Evolutionary conservation across 2,888 invertebrate genomes (phyloP), one percentile per base, ranked within the genome.

Genomic region (Phoenoteleia sp.): DNA sequence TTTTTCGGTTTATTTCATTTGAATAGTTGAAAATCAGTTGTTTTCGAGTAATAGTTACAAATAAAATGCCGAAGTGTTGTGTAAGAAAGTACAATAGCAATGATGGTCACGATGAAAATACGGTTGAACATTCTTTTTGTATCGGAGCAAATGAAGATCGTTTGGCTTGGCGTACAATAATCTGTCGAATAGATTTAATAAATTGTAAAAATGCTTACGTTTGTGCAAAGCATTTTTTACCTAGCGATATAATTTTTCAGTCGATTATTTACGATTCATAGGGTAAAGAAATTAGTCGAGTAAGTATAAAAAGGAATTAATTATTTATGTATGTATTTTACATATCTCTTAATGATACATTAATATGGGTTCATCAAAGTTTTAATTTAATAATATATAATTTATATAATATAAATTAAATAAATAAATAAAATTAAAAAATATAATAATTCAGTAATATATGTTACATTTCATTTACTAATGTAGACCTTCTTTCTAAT

Each of bases 161-260:
- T 19, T 49, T 49, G 11, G 49, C 21, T 19, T 49, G 49, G 49
- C 49, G 19, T 49, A 11, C 3, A 49, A 19, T 21, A 49, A 49
- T 49, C 23, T 19, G 49, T 21, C 21, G 49, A 49, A 49, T 9
- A 1, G 49, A 49, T 49, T 23, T 49, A 9, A 13, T 21, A 21
- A 49, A 49, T 21, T 49, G 49, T 49, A 49, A 49, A 49, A 49
- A 49, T 7, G 49, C 49, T 3, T 49, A 49, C 13, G 49, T 49
- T 1, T 49, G 49, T 49, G 49, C 7, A 2, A 49, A 49, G 6
- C 49, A 49, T 23, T 49, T 49, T 49, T 3, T 2, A 21, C 23
- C 49, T 1, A 11, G 6, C 2, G 21, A 49, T 2, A 49, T 49
- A 7, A 49, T 49, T 17, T 1, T 11, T 9, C 9, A 49, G 13